Conservation (phyloP, 2,797 vertebrate species). For the Gobio occitaniae region DNA sequence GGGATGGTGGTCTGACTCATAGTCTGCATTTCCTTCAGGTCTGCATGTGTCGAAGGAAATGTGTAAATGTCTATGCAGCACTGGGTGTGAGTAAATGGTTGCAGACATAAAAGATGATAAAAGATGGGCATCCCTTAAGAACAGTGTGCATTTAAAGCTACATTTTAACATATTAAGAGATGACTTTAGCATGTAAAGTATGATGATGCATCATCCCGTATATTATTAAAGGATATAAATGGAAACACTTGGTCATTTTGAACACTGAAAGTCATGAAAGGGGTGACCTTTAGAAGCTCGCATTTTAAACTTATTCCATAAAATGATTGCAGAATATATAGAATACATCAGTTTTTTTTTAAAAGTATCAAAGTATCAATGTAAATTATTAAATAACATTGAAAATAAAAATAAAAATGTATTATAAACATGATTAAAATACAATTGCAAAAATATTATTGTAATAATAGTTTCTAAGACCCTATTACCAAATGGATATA, state of each 20-base stretch:
- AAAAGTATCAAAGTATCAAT: not conserved
- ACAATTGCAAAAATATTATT: not conserved
- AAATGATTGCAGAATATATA: not conserved
- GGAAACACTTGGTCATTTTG: not conserved
- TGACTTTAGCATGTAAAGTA: not conserved
- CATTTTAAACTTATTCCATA: not conserved
- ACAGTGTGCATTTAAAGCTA: not conserved
- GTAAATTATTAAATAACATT: not conserved
- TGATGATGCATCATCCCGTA: not conserved
- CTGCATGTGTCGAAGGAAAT: slow-evolving; percentile 23
- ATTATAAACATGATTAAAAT: not conserved
- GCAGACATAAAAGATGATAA: too few relatives aligned
- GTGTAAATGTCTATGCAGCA: not conserved
- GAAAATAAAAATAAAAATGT: not conserved
- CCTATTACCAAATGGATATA: not conserved
- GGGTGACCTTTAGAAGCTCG: not conserved
- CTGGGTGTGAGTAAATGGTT: slow-evolving; percentile 6
- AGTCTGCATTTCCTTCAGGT: slow-evolving; percentile 8
- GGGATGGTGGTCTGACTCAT: slow-evolving; percentile 11
- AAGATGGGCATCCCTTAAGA: not conserved
- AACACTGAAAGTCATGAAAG: not conserved
- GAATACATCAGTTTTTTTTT: not conserved
- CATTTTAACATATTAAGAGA: not conserved
- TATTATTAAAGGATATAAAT: not conserved
- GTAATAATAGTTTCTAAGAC: not conserved